Evolutionary conservation across 1,140 invertebrate species (phyloP), one percentile per base, ranked within the genome.

Genomic region (Drosophila biarmipes): DNA sequence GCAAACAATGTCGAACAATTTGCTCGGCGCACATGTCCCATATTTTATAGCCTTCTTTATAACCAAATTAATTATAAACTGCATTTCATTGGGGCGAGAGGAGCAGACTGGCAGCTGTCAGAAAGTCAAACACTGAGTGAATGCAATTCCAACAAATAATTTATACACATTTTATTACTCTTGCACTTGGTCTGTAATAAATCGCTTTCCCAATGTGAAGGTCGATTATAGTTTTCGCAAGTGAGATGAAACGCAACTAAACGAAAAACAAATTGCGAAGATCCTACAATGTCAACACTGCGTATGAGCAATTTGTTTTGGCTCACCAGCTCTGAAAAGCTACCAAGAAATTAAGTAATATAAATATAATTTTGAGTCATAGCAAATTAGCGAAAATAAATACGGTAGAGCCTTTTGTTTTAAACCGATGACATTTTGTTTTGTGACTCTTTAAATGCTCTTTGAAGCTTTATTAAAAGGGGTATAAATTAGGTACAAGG

Each of bases 291-390:
- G 81, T 78, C 73, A 87, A 67, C 45, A 38, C 46, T 42, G 40
- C 82, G 78, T 68, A 87, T 78, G 74, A 64, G 78, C 78, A 78
- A 86, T 78, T 62, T 76, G 40, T 46, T 38, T 38, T 43, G 52
- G 35, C 52, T 38, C 31, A 29, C 21, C 29, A 58, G 52, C 40
- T 14, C 11, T 49, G n/a, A 73, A 42, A 40, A 45, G 10, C 29
- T 21, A 37, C 12, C 53, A 35, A 17, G 64, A 45, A 54, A 24
- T 31, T 55, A 56, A 34, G 21, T 55, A 56, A 34, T 74, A 55
- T 52, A 69, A 73, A 75, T 75, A 75, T 49, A 17, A 53, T 56
- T 40, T 75, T 75, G 71, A 75, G 59, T 75, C 72, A 75, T 74
- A 57, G 52, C 21, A 49, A 40, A 55, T 64, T 46, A 38, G 52